A percentile compares a stretch with the other conserved stretches of the same genome.
These are phyloP conservation scores for Allophyes oxyacanthae DNA, from an alignment of 2,888 invertebrate genomes.

Conservation along the genomic window DNA sequence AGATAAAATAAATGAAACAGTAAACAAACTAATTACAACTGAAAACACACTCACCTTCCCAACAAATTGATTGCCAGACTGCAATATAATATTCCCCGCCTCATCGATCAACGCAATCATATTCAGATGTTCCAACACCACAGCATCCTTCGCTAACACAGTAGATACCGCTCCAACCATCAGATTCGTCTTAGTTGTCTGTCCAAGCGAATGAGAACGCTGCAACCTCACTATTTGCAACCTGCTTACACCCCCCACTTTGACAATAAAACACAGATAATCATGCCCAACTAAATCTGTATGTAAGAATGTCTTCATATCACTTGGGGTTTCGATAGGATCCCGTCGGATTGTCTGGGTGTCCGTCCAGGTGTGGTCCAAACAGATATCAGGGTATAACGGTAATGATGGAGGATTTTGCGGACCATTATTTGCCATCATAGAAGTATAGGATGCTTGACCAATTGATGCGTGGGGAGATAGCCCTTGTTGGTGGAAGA, in stretches of 20 bases:
- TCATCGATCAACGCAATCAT: conserved; percentile 96
- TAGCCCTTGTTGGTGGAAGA: conserved; percentile 83
- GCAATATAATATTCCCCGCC: conserved; percentile 93
- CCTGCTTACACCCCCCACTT: conserved; percentile 80
- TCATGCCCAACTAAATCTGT: conserved; percentile 96
- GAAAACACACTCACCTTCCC: conserved; percentile 89
- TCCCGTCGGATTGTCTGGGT: conserved; percentile 80
- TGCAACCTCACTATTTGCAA: conserved; percentile 92
- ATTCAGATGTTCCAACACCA: conserved; percentile 93
- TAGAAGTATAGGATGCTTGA: conserved; percentile 82
- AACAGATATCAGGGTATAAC: conserved; percentile 94
- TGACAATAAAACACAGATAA: conserved; percentile 93
- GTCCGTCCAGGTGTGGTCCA: conserved; percentile 97
- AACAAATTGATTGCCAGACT: conserved; percentile 94
- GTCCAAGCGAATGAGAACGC: conserved; percentile 88
- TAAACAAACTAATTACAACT: too few relatives aligned
- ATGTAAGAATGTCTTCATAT: conserved; percentile 93
- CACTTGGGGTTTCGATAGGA: conserved; percentile 72
- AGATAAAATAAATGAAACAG: too few relatives aligned
- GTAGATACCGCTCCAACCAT: conserved; percentile 93
- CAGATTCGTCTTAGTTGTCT: conserved; percentile 88
- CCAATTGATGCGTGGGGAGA: conserved; percentile 85
- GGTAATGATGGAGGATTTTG: conserved; percentile 90
- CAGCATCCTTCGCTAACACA: conserved; percentile 95
- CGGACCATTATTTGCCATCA: conserved; percentile 82